A percentile compares a stretch with the other conserved stretches of the same genome.
phyloP scores from a whole-genome alignment of 2,888 invertebrate species.

The Taenaris catops region DNA sequence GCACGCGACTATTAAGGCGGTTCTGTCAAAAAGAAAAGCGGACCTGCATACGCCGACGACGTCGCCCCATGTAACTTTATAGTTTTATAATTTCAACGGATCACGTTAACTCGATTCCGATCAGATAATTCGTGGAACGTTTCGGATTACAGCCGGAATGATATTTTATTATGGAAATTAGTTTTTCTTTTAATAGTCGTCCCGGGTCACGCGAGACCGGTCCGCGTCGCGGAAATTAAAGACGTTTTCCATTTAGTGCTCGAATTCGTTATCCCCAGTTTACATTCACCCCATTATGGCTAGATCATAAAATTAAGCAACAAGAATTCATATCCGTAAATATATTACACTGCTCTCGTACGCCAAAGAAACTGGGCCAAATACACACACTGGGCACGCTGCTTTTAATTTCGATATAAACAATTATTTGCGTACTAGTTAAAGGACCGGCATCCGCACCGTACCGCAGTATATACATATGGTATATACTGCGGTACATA shows the following conservation, averaged over 20 bases:
- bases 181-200: constrained; percentile 71
- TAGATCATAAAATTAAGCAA: no score
- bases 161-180: constrained; percentile 74
- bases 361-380: no score
- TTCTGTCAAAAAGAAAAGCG: constrained; percentile 67
- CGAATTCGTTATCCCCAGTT: no score
- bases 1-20: constrained; percentile 71
- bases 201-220: constrained; percentile 61
- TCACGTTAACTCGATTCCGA: constrained; percentile 72
- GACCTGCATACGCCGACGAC: constrained; percentile 64
- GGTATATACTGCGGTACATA: no score
- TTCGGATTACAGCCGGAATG: constrained; percentile 45
- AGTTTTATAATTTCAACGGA: constrained; percentile 69
- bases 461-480: no score
- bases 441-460: no score
- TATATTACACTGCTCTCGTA: no score
- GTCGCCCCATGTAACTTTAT: constrained; percentile 66
- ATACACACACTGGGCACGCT: no score
- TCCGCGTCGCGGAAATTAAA: constrained; percentile 49
- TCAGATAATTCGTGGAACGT: constrained; percentile 57
- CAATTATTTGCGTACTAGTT: no score
- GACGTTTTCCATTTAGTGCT: constrained; percentile 47
- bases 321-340: no score
- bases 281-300: no score
- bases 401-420: no score